phyloP scores from a whole-genome alignment of 2,113 vertebrate species.

The Procavia capensis region DNA sequence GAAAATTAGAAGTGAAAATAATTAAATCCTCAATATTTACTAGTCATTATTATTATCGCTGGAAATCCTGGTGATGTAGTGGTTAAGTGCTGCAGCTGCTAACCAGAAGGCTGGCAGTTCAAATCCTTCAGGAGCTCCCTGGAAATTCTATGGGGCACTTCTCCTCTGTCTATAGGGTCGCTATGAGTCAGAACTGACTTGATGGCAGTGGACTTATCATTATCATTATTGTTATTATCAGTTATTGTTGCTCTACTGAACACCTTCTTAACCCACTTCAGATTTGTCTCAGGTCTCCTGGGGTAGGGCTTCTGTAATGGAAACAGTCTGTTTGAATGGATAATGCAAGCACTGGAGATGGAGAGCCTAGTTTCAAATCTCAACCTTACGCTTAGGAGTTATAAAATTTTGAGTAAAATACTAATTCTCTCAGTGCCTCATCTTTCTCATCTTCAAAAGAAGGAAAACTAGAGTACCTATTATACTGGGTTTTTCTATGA shows the following conservation, averaged over 20 bases:
- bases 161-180: too few species aligned
- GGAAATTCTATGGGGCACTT: too few species aligned
- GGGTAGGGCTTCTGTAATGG: background rate
- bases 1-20: conserved; percentile 12
- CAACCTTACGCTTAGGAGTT: background rate
- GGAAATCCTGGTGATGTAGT: too few species aligned
- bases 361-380: background rate
- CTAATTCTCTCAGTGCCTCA: background rate
- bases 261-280: background rate
- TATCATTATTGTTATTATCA: background rate
- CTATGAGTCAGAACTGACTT: too few species aligned
- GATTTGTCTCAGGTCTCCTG: background rate
- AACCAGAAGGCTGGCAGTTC: too few species aligned
- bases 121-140: too few species aligned
- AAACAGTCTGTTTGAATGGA: background rate
- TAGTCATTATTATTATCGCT: background rate
- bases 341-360: background rate
- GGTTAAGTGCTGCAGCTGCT: too few species aligned
- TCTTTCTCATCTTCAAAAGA: background rate
- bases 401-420: background rate
- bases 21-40: background rate
- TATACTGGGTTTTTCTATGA: background rate
- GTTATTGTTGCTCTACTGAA: background rate
- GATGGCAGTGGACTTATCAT: too few species aligned
- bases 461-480: background rate